Base-by-base conservation (phyloP, 2,888 invertebrate species). In the Unio delphinus region DNA sequence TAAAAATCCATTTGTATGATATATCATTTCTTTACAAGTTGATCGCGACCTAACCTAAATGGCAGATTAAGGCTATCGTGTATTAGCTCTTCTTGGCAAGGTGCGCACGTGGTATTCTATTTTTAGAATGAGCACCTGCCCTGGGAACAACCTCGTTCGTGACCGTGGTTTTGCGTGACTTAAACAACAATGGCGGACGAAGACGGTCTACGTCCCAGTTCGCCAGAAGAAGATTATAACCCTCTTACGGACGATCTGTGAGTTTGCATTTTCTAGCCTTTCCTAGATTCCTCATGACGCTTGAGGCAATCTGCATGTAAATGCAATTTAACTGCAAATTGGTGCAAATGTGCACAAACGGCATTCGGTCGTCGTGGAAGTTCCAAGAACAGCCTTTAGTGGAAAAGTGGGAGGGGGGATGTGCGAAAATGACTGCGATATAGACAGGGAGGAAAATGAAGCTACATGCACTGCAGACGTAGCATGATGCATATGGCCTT, bases 161-260 rank as follows among this genome's bases (percentile, higher is more conserved):
- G 56, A 45, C 64, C 73, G 74, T 67, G 72, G 70, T 55, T 4
- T 45, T 56, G 34, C 68, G 72, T 61, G 66, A 72, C 64, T 72
- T 69, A 59, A 64, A 60, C 70, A 69, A 77, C 68, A 72, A 85
- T 85, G 85, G 85, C 83, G 76, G 85, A 83, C 65, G 75, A 74
- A 61, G 73, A 73, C 62, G 74, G 73, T 57, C 63, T 64, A 61
- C 71, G 73, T 61, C 67, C 72, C 64, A 69, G 77, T 61, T 84
- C 83, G 69, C 84, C 83, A 61, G 73, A 64, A 26, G 84, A 85
- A 74, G 76, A 84, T 80, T 84, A 73, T 66, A 76, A 86, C 69
- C 83, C 84, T n/a, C 67, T 85, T 55, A 70, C 72, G n/a, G 83
- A 83, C 61, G 80, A 83, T 60, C 67, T 68, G 84, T 84, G 72